Base-by-base conservation (phyloP, 2,797 vertebrate genomes). In the Diglossa cyanea region DNA sequence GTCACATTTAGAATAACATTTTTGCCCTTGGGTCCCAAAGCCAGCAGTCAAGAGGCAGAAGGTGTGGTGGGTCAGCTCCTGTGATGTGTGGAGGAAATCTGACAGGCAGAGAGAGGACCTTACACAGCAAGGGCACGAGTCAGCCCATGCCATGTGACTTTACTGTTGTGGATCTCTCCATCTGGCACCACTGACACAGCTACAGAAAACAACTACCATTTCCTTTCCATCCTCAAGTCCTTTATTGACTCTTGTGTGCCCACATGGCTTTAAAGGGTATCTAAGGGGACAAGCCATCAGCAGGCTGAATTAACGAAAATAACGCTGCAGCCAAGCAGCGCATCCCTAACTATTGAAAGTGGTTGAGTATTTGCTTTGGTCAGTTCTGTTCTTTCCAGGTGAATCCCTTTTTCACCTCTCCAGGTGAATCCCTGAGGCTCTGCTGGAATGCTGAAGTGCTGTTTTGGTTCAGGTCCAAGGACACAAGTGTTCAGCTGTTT, bases 61-160 rank as follows among this genome's bases (percentile, higher is more conserved):
- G 17, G 9, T 48, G 10, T 25, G 10, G 33, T 54, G 40, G 28
- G 31, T 44, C 35, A 14, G 5, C 21, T 70, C 17, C 55, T 62
- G 54, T 16, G 17, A 21, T 60, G 18, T 24, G 18, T 19, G 11
- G 10, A 37, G 10, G 28, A 23, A 60, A 5, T 4, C 23, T 45
- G 28, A 50, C 23, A 17, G 1, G 13, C 60, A 66, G 54, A 37
- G 62, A 18, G 18, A 17, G 10, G 47, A 10, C 16, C 44, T 86
- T 31, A 19, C 4, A 5, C 25, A 30, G 24, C 0, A 1, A 54
- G 17, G 39, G n/a, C 51, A 55, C 0, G 0, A 30, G 9, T 17
- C 44, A 60, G 30, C 23, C 61, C 13, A 8, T 2, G 30, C 14
- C 10, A 6, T 55, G 42, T 35, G 39, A 39, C 53, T 82, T 47